phyloP scores from a whole-genome alignment of 2,888 invertebrate genomes.

The Julus scandinavius region DNA sequence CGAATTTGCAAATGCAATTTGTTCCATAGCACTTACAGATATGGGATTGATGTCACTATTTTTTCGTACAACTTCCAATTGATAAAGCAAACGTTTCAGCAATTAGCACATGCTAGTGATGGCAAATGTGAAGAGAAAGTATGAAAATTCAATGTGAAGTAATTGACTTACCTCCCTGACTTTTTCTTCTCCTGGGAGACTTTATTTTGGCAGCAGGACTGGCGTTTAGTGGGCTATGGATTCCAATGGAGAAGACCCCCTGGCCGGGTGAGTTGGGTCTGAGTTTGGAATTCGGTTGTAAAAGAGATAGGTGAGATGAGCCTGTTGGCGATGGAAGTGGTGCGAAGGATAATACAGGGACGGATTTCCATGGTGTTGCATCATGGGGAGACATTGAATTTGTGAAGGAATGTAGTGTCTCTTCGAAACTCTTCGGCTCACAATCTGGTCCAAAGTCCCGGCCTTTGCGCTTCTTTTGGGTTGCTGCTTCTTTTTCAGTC shows the following conservation, averaged over 20 bases:
- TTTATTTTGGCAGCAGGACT: constrained; percentile 49
- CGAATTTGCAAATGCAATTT: neutral
- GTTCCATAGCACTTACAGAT: neutral
- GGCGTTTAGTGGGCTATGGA: constrained; percentile 48
- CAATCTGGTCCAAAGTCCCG: neutral
- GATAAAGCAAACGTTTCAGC: too few relatives aligned
- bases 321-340: neutral
- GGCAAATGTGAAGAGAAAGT: too few relatives aligned
- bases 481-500: constrained; percentile 59
- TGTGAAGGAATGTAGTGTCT: constrained; percentile 43
- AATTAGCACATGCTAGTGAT: too few relatives aligned
- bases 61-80: too few relatives aligned
- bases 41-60: too few relatives aligned
- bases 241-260: neutral
- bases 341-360: constrained; percentile 54
- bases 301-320: neutral
- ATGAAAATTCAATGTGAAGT: too few relatives aligned
- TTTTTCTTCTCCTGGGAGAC: constrained; percentile 52
- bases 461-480: constrained; percentile 53
- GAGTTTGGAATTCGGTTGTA: neutral
- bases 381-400: constrained; percentile 52
- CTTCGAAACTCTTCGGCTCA: neutral
- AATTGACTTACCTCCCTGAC: constrained; percentile 43
- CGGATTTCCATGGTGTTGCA: constrained; percentile 55
- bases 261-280: constrained; percentile 40